A percentile compares a stretch with the other conserved stretches of the same genome.
These are phyloP conservation scores for Pollimyrus isidori DNA, from an alignment of 2,113 vertebrate genomes.

Conservation along the genomic window DNA sequence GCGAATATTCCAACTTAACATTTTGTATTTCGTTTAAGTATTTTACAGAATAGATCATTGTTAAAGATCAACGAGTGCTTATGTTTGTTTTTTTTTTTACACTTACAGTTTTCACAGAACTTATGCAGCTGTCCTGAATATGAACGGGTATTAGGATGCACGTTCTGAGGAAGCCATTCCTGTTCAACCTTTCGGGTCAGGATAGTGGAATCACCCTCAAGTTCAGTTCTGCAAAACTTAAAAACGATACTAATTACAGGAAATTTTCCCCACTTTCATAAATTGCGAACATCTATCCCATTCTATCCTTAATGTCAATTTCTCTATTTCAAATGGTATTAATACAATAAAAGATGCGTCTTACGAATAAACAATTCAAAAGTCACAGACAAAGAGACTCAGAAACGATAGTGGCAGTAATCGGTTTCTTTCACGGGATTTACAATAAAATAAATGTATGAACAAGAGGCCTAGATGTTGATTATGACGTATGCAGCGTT, in stretches of 20 bases:
- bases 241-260: background rate
- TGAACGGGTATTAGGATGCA: background rate
- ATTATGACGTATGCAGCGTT: background rate
- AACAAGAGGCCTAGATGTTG: background rate
- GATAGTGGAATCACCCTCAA: background rate
- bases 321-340: background rate
- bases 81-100: background rate
- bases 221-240: background rate
- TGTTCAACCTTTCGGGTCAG: background rate
- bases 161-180: background rate
- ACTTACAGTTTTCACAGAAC: background rate
- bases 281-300: background rate
- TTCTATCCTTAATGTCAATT: background rate
- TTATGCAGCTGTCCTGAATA: background rate
- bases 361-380: background rate
- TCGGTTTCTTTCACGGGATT: background rate
- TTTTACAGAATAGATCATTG: background rate
- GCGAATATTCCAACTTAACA: background rate
- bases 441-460: background rate
- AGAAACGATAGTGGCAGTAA: background rate
- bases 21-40: background rate
- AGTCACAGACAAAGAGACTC: background rate
- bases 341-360: background rate
- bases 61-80: background rate
- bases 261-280: background rate